Conservation (phyloP, 1,140 invertebrate genomes). For the Leptonema lineaticorne region DNA sequence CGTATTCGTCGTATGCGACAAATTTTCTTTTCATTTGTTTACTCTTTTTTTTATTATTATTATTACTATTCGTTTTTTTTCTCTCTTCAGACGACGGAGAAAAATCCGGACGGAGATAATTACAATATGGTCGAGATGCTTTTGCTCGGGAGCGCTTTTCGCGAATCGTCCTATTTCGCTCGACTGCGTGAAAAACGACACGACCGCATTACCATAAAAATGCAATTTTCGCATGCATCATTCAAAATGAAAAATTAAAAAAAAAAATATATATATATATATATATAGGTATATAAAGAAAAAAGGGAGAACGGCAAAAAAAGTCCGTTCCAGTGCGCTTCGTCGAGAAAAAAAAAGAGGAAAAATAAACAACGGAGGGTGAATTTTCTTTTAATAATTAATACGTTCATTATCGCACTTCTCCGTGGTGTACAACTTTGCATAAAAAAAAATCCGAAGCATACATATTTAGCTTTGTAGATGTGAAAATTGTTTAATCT, state of each 20-base stretch:
- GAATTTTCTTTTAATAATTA: constrained; percentile 16
- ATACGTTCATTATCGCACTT: constrained; percentile 4
- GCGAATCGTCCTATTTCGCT: neutral
- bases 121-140: neutral
- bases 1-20: neutral
- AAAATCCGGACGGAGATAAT: neutral
- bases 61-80: too few species aligned
- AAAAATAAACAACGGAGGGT: neutral
- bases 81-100: neutral
- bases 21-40: too few species aligned
- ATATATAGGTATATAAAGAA: too few species aligned
- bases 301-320: constrained; percentile 4
- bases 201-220: constrained; percentile 6
- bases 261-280: too few species aligned
- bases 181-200: constrained; percentile 2
- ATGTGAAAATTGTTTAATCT: too few species aligned
- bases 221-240: constrained; percentile 8
- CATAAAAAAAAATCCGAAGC: too few species aligned
- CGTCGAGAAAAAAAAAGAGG: too few species aligned
- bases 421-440: neutral
- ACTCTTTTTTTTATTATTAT: too few species aligned
- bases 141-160: neutral
- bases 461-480: too few species aligned
- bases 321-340: too few species aligned
- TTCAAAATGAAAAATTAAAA: constrained; percentile 9